Evolutionary conservation across 1,140 invertebrate genomes (phyloP).

Genomic region (Drosophila melanica): DNA sequence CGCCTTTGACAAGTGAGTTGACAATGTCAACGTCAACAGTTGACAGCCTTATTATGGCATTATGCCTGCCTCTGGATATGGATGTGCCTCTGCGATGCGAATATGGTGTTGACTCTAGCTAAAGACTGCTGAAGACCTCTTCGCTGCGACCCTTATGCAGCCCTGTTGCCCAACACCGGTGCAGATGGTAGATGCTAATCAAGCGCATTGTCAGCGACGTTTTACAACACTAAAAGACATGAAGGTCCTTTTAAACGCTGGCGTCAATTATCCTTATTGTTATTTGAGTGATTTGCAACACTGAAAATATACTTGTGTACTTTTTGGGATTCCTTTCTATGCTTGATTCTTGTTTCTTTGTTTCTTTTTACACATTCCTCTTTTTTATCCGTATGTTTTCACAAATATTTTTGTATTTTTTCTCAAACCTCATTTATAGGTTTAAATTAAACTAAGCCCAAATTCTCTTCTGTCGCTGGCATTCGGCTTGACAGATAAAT

Average conservation of each 20-base stretch:
- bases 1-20: constrained; percentile 83
- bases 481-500: constrained; percentile 54
- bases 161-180: constrained; percentile 3
- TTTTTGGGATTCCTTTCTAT: too few species aligned
- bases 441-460: background rate
- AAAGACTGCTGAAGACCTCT: constrained; percentile 14
- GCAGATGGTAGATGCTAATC: constrained; percentile 3
- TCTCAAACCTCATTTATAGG: too few species aligned
- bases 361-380: background rate
- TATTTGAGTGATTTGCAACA: too few species aligned
- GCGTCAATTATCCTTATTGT: too few species aligned
- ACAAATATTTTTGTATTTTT: too few species aligned
- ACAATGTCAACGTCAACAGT: constrained; percentile 82
- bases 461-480: constrained; percentile 21
- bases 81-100: background rate
- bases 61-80: constrained; percentile 37
- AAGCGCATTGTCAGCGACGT: background rate
- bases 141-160: background rate
- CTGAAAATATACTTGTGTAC: too few species aligned
- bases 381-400: background rate
- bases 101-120: constrained; percentile 30
- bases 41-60: constrained; percentile 83
- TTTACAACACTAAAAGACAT: background rate
- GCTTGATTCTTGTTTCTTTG: too few species aligned
- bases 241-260: background rate